Conservation (phyloP, 2,113 vertebrate species). For the Pteruthius melanotis region DNA sequence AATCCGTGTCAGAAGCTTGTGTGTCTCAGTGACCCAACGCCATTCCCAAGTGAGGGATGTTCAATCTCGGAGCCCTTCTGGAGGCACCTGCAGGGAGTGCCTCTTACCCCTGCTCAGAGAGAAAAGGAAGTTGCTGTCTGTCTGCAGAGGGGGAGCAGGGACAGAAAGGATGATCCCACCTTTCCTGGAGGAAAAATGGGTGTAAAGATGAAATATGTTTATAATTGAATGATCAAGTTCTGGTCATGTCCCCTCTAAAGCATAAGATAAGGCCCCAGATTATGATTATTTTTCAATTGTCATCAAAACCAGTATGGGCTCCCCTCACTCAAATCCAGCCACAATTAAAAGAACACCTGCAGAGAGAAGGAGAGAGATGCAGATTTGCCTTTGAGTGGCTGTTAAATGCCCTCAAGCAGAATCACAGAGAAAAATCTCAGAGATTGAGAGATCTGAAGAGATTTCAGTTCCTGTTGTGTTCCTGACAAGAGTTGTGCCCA, state of each 20-base stretch:
- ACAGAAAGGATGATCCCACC: background rate
- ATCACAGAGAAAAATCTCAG: background rate
- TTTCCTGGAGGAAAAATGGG: background rate
- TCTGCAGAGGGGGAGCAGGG: background rate
- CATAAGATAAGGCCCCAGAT: background rate
- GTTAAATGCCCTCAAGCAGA: background rate
- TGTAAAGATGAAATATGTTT: background rate
- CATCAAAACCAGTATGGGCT: background rate
- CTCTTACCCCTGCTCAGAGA: background rate
- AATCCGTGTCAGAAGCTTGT: background rate
- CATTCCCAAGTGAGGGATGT: background rate
- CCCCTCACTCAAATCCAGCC: background rate
- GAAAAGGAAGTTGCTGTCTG: background rate
- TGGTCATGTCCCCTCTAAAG: background rate
- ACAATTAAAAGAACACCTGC: background rate
- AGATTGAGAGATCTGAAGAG: background rate
- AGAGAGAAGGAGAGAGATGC: background rate
- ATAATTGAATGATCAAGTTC: background rate
- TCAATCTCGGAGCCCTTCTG: background rate
- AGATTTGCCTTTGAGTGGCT: background rate
- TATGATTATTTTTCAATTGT: background rate
- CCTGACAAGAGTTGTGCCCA: background rate
- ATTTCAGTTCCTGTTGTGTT: background rate
- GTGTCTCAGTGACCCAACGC: background rate
- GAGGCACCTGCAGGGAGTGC: background rate